Percentiles rank a stretch among this genome's conserved stretches.
phyloP scores from a whole-genome alignment of 1,140 invertebrate genomes.

The Microplitis mediator region DNA sequence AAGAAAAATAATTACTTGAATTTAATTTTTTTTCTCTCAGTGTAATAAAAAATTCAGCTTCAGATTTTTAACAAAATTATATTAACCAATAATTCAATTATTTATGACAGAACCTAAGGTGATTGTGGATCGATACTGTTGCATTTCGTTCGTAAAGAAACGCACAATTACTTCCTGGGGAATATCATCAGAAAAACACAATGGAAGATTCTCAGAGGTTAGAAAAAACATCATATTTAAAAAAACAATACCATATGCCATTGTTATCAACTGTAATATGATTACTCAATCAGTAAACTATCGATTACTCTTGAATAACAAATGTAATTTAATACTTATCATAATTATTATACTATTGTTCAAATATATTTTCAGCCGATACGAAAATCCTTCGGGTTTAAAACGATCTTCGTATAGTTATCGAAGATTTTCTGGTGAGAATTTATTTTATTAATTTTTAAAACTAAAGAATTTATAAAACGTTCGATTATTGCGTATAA shows the following conservation, averaged over 20 bases:
- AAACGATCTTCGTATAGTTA: too few relatives aligned
- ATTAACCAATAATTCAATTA: constrained; percentile 2
- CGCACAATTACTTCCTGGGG: constrained; percentile 15
- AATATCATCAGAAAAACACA: constrained; percentile 27
- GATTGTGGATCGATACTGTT: constrained; percentile 31
- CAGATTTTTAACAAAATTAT: neutral
- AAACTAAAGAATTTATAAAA: too few relatives aligned
- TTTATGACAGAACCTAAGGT: constrained; percentile 42
- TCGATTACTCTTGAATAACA: too few relatives aligned
- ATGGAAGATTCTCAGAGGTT: constrained; percentile 48
- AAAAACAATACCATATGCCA: neutral
- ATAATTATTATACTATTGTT: neutral
- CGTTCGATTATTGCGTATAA: too few relatives aligned
- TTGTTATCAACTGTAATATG: neutral
- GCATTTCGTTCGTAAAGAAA: constrained; percentile 2
- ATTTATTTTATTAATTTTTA: neutral
- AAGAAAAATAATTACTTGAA: too few relatives aligned
- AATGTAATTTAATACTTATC: too few relatives aligned
- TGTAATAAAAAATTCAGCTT: too few relatives aligned
- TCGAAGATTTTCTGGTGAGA: neutral
- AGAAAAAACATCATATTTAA: constrained; percentile 11
- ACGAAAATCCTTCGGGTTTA: neutral
- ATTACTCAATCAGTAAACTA: too few relatives aligned
- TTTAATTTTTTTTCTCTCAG: too few relatives aligned
- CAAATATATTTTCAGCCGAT: neutral